Evolutionary conservation across 2,113 vertebrate species (phyloP).

Genomic region (Naja naja): DNA sequence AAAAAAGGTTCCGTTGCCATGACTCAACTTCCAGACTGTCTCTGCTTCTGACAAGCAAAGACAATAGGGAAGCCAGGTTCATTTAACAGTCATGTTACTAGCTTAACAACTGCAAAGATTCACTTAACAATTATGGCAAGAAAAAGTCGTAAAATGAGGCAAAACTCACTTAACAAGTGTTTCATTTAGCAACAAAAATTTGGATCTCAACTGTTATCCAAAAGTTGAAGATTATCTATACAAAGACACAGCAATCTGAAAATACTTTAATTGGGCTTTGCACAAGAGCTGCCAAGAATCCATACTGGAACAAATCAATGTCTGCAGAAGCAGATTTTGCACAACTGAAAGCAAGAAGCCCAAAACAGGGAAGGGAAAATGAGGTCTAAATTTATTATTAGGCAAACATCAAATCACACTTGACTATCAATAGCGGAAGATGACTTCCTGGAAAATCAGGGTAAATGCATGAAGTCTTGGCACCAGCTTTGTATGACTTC

Average conservation of each 20-base stretch:
- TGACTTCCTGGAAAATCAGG: not conserved
- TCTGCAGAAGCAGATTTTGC: not conserved
- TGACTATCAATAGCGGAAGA: not conserved
- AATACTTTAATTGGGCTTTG: not conserved
- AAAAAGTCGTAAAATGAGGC: not conserved
- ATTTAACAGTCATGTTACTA: not conserved
- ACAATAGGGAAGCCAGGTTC: not conserved
- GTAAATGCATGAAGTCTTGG: not conserved
- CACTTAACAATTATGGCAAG: not conserved
- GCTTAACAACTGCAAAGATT: not conserved
- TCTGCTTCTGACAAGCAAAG: not conserved
- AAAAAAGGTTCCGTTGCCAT: not conserved
- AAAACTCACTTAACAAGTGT: not conserved
- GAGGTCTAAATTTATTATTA: not conserved
- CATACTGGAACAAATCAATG: not conserved
- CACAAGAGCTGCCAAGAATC: not conserved
- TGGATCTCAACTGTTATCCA: not conserved
- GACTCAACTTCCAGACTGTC: not conserved
- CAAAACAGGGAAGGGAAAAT: not conserved
- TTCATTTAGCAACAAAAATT: not conserved
- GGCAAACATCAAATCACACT: not conserved
- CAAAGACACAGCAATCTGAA: not conserved
- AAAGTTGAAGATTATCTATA: not conserved
- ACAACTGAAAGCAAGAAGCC: not conserved
- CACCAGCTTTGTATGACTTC: not conserved